Percentiles rank a stretch among this genome's conserved stretches.
Evolutionary conservation across 2,888 invertebrate species (phyloP).

Genomic region (Pyrocoelia pectoralis): DNA sequence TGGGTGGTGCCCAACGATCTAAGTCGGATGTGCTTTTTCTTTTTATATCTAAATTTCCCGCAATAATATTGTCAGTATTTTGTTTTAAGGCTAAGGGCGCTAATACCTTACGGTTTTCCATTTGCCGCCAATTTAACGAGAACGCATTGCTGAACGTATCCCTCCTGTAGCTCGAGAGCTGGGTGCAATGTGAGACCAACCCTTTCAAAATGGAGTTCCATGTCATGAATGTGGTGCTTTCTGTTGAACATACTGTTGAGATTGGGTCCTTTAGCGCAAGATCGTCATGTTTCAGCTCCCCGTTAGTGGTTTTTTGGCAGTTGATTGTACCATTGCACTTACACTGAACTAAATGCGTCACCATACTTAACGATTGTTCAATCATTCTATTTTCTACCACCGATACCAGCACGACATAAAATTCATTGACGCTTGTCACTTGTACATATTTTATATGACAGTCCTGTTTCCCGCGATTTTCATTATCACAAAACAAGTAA

Average conservation of each 20-base stretch:
- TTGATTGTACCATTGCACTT: constrained; percentile 21
- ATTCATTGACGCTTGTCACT: constrained; percentile 14
- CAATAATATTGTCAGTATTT: constrained; percentile 27
- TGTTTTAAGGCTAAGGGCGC: constrained; percentile 25
- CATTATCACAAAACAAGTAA: constrained; percentile 13
- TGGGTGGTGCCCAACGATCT: constrained; percentile 10
- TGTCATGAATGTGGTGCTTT: constrained; percentile 5
- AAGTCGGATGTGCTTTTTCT: constrained; percentile 23
- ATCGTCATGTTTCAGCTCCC: background rate
- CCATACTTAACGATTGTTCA: constrained; percentile 36
- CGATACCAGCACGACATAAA: constrained; percentile 24
- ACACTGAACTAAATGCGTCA: constrained; percentile 42
- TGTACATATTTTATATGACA: background rate
- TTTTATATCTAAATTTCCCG: constrained; percentile 23
- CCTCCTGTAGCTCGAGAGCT: constrained; percentile 16
- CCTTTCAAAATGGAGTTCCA: constrained; percentile 22
- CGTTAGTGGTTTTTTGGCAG: constrained; percentile 13
- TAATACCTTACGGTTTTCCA: constrained; percentile 19
- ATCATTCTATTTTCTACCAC: constrained; percentile 30
- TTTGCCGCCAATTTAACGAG: constrained; percentile 24
- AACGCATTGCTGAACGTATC: constrained; percentile 11
- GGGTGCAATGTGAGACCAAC: constrained; percentile 15
- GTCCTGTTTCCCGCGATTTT: constrained; percentile 15
- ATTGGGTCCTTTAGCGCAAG: constrained; percentile 2
- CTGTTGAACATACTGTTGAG: background rate